These are phyloP conservation scores for Meles meles DNA, from an alignment of 2,113 vertebrate species.

Conservation along the genomic window DNA sequence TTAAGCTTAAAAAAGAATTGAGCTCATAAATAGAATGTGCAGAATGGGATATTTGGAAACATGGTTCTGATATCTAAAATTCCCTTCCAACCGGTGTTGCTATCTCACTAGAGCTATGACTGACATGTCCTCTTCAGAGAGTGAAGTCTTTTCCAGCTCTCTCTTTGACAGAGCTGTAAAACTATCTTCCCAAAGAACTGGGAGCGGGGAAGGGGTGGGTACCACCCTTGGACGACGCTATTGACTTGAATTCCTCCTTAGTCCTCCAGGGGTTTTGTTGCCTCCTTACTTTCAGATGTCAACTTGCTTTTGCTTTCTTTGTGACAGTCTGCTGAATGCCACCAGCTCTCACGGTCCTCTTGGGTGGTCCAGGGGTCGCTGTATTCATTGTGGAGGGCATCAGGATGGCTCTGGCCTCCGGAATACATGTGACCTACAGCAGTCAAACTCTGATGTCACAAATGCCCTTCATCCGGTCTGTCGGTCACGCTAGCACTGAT, in stretches of 20 bases:
- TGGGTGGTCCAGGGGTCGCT: not conserved
- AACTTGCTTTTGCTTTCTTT: not conserved
- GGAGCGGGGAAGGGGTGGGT: not conserved
- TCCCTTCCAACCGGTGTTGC: not conserved
- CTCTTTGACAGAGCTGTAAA: not conserved
- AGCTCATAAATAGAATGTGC: slow-evolving; percentile 38
- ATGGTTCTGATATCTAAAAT: slow-evolving; percentile 53
- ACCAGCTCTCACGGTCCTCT: not conserved
- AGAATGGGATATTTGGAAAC: slow-evolving; percentile 34
- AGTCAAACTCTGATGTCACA: not conserved
- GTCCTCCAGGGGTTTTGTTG: not conserved
- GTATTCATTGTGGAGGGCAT: slow-evolving; percentile 7
- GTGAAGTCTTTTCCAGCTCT: not conserved
- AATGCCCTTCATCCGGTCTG: not conserved
- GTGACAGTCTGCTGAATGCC: slow-evolving; percentile 1
- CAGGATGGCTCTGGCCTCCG: not conserved
- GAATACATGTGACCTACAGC: not conserved
- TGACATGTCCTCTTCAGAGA: not conserved
- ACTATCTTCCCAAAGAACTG: not conserved
- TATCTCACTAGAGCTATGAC: not conserved
- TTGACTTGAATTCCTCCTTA: not conserved
- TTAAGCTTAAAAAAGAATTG: slow-evolving; percentile 25
- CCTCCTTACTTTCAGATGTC: not conserved
- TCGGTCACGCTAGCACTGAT: not conserved
- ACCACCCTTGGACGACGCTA: not conserved